Percentiles rank a stretch among this genome's conserved stretches.
phyloP scores from a whole-genome alignment of 2,797 vertebrate genomes.

The Brachyalestes nurse region DNA sequence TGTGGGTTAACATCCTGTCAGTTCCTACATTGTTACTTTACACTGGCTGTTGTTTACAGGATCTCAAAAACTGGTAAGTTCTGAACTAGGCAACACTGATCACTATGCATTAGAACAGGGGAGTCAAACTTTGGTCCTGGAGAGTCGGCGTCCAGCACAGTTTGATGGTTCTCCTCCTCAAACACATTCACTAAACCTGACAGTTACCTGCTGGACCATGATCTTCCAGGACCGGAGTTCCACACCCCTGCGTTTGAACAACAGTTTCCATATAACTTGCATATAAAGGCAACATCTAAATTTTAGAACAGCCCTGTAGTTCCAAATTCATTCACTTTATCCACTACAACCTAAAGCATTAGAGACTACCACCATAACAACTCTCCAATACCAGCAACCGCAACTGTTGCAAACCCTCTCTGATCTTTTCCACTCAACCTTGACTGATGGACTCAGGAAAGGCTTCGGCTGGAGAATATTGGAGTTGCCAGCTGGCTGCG shows the following conservation, averaged over 20 bases:
- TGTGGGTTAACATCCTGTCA: too few species aligned
- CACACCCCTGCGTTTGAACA: too few species aligned
- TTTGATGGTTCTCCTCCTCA: too few species aligned
- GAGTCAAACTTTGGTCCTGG: too few species aligned
- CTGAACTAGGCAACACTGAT: neutral
- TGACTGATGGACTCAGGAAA: constrained; percentile 13
- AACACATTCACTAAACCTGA: too few species aligned
- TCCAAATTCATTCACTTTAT: neutral
- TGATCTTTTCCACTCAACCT: neutral
- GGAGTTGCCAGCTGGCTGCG: neutral
- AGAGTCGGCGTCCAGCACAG: too few species aligned
- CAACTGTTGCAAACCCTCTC: neutral
- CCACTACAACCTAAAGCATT: neutral
- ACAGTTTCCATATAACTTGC: neutral
- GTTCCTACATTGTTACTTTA: too few species aligned
- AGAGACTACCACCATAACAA: neutral
- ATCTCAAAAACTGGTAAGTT: too few species aligned
- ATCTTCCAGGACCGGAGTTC: too few species aligned
- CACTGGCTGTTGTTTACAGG: too few species aligned
- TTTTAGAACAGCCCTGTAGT: neutral
- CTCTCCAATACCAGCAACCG: neutral
- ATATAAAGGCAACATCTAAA: neutral
- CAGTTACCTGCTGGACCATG: too few species aligned
- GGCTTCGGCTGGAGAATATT: neutral
- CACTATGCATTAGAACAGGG: neutral